Evolutionary conservation across 1,140 invertebrate species (phyloP).

Genomic region (Danaus melanippus): DNA sequence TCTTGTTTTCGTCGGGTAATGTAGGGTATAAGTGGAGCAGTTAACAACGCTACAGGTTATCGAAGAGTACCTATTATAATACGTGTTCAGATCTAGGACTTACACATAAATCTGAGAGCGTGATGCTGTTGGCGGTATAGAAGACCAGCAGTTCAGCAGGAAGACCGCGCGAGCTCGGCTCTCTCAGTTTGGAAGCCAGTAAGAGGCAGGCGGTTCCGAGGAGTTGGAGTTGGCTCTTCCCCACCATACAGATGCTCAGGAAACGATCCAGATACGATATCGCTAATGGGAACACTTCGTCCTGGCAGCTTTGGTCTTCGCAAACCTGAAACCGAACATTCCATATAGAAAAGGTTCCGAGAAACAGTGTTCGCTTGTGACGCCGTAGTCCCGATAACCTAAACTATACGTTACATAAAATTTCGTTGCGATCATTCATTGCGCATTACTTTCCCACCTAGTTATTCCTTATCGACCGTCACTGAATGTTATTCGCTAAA

Average conservation of each 20-base stretch:
- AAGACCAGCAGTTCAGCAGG: constrained; percentile 86
- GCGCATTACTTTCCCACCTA: constrained; percentile 43
- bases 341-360: constrained; percentile 23
- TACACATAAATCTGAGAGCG: constrained; percentile 87
- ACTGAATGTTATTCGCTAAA: constrained; percentile 27
- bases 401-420: constrained; percentile 62
- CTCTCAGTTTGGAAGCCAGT: constrained; percentile 91
- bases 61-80: too few species aligned
- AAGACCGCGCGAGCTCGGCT: constrained; percentile 80
- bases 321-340: constrained; percentile 81
- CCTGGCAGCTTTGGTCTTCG: constrained; percentile 91
- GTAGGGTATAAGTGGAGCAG: too few species aligned
- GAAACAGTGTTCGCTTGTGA: constrained; percentile 45
- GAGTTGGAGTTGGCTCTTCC: constrained; percentile 89
- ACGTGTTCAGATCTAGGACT: constrained; percentile 57
- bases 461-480: constrained; percentile 51
- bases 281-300: constrained; percentile 91
- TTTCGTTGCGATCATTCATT: constrained; percentile 54
- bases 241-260: constrained; percentile 83
- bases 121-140: constrained; percentile 94
- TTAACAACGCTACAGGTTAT: too few species aligned
- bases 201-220: constrained; percentile 91
- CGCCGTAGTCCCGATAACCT: constrained; percentile 66
- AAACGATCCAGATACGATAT: constrained; percentile 95
- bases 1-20: too few species aligned